Evolutionary conservation across 2,113 vertebrate genomes (phyloP).

Genomic region (Xerus inauris): DNA sequence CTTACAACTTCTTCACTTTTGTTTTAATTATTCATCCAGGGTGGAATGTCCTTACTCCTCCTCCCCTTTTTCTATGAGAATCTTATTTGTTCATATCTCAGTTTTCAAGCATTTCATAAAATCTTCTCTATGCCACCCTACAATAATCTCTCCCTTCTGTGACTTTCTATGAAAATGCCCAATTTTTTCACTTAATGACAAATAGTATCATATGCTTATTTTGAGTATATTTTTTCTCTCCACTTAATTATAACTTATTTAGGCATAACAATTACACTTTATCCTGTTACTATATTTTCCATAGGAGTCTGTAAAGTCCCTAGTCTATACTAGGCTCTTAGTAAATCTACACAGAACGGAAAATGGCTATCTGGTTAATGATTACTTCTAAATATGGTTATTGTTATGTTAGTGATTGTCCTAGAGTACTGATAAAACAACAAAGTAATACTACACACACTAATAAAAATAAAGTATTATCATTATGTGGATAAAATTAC

Average conservation of each 20-base stretch:
- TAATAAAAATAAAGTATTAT: conserved; percentile 63
- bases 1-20: not conserved
- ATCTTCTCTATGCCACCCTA: not conserved
- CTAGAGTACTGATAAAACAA: conserved; percentile 52
- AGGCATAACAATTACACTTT: not conserved
- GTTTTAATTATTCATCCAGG: not conserved
- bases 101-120: not conserved
- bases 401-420: not conserved
- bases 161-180: not conserved
- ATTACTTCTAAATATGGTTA: conserved; percentile 53
- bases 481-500: conserved; percentile 52
- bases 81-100: not conserved
- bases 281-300: not conserved
- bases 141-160: not conserved
- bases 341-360: not conserved
- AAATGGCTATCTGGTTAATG: conserved; percentile 52
- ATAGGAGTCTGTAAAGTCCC: not conserved
- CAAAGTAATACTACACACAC: conserved; percentile 41
- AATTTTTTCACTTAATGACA: conserved; percentile 13
- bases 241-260: conserved; percentile 30
- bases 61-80: not conserved
- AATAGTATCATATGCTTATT: not conserved
- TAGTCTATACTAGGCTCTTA: not conserved
- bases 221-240: conserved; percentile 26
- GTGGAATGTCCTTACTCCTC: not conserved